Percentiles rank a stretch among this genome's conserved stretches.
Evolutionary conservation across 2,797 vertebrate genomes (phyloP).

Genomic region (Coracias cyanogaster): DNA sequence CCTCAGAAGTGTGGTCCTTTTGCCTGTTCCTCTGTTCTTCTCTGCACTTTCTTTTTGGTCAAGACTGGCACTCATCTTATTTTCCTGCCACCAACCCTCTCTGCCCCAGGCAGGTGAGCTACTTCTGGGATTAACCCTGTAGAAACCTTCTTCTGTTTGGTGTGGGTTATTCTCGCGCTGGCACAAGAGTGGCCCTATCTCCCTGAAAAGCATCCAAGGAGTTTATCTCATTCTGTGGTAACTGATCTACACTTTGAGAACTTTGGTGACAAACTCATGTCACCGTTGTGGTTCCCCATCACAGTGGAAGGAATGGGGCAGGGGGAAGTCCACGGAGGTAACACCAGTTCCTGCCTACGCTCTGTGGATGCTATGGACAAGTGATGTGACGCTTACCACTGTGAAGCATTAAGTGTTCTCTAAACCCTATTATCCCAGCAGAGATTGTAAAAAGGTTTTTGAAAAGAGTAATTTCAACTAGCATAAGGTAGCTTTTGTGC

Average conservation of each 20-base stretch:
- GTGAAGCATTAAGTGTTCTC: not conserved
- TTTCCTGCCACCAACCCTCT: fast-evolving
- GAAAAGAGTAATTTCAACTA: not conserved
- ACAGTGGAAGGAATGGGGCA: not conserved
- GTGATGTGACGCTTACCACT: not conserved
- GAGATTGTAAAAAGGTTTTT: not conserved
- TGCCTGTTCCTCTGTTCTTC: not conserved
- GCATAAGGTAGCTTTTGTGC: not conserved
- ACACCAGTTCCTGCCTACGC: not conserved
- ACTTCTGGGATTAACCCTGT: not conserved
- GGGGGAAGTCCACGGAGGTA: not conserved
- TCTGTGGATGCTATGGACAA: not conserved
- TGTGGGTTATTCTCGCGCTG: not conserved
- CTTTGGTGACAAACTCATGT: fast-evolving
- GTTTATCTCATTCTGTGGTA: not conserved
- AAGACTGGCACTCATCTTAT: not conserved
- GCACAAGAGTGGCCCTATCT: not conserved
- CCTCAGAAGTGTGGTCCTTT: not conserved
- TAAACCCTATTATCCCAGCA: not conserved
- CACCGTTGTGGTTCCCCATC: not conserved
- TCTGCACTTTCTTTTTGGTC: not conserved
- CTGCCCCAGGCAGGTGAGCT: fast-evolving
- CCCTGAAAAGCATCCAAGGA: not conserved
- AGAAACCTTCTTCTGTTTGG: not conserved
- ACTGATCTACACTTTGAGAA: not conserved